These are phyloP conservation scores for Saxidomus purpurata DNA, from an alignment of 1,140 invertebrate species.

Conservation along the genomic window DNA sequence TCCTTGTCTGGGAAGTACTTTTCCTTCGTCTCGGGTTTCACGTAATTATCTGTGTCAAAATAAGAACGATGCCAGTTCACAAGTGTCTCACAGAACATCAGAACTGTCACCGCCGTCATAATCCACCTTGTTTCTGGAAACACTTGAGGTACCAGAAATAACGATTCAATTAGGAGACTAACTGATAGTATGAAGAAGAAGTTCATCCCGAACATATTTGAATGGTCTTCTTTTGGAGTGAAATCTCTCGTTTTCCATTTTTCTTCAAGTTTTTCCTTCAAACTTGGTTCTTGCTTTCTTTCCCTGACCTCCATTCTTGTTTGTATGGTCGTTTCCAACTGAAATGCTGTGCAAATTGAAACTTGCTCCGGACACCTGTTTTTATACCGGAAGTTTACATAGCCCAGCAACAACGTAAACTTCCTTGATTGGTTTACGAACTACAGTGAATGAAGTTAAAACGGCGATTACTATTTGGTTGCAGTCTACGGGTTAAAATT, in stretches of 20 bases:
- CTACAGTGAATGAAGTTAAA: neutral
- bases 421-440: conserved; percentile 33
- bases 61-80: conserved; percentile 59
- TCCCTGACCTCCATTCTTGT: conserved; percentile 55
- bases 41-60: conserved; percentile 62
- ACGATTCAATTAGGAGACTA: conserved; percentile 15
- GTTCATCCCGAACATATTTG: conserved; percentile 26
- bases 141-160: conserved; percentile 44
- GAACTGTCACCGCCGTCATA: neutral
- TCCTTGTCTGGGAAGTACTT: conserved; percentile 43
- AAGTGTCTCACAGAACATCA: conserved; percentile 34
- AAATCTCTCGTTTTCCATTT: conserved; percentile 64
- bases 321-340: neutral
- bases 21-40: conserved; percentile 38
- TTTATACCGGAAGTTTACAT: conserved; percentile 60
- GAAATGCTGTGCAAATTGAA: conserved; percentile 31
- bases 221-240: conserved; percentile 49
- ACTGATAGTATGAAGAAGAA: conserved; percentile 46
- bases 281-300: conserved; percentile 3
- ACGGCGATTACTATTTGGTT: neutral
- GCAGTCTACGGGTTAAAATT: conserved; percentile 26
- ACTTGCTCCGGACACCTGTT: conserved; percentile 1
- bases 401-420: conserved; percentile 61
- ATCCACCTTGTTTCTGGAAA: conserved; percentile 23
- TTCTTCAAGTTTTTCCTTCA: conserved; percentile 54